These are phyloP conservation scores for Caenorhabditis zanzibari DNA, from an alignment of 2,888 invertebrate genomes.

Conservation along the genomic window DNA sequence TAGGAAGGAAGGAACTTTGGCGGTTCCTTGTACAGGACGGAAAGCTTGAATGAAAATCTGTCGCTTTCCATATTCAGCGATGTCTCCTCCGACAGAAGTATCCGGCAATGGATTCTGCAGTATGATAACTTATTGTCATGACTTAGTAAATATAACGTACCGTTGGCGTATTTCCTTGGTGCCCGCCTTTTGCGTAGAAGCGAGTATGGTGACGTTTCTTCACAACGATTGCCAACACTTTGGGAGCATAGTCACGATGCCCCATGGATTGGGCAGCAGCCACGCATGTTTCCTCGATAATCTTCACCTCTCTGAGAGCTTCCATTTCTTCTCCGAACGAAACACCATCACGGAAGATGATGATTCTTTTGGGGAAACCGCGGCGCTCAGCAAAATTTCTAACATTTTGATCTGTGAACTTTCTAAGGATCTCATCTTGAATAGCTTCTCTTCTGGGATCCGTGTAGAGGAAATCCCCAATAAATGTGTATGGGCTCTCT, in stretches of 20 bases:
- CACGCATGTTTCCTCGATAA: constrained; percentile 54
- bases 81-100: constrained; percentile 60
- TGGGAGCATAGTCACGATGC: constrained; percentile 47
- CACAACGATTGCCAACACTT: constrained; percentile 58
- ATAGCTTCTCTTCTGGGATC: constrained; percentile 59
- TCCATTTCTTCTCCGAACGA: constrained; percentile 61
- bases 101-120: constrained; percentile 65
- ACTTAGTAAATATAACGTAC: constrained; percentile 1
- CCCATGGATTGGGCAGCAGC: constrained; percentile 45
- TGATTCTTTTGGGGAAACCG: constrained; percentile 61
- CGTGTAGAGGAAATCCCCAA: constrained; percentile 65
- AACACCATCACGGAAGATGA: constrained; percentile 67
- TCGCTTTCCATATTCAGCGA: constrained; percentile 67
- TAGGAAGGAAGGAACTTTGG: constrained; percentile 60
- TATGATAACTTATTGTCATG: not conserved
- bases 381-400: constrained; percentile 41
- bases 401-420: constrained; percentile 54
- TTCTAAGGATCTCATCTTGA: constrained; percentile 55
- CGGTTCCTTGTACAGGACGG: constrained; percentile 66
- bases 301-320: constrained; percentile 51
- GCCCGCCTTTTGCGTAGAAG: constrained; percentile 55
- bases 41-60: constrained; percentile 69
- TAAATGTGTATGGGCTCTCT: constrained; percentile 58
- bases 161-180: constrained; percentile 48
- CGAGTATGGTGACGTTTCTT: constrained; percentile 66